Evolutionary conservation across 2,797 vertebrate species (phyloP).

Genomic region (Gambelia wislizenii): DNA sequence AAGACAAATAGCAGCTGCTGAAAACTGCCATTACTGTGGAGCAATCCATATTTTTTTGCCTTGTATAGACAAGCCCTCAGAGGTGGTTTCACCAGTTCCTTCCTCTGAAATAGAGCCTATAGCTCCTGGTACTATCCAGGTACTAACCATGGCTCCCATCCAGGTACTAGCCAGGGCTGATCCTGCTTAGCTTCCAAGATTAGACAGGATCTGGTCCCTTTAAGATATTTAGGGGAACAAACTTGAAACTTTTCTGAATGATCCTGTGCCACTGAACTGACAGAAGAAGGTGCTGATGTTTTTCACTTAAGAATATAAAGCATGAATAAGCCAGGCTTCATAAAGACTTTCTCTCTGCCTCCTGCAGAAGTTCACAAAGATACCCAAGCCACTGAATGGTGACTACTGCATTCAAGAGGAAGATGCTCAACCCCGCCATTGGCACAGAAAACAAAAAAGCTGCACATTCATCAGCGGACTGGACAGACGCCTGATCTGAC

Average conservation of each 20-base stretch:
- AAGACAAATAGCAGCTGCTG: too few species aligned
- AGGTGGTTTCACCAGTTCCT: too few species aligned
- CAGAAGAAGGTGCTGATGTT: too few species aligned
- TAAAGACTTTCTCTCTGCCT: not conserved
- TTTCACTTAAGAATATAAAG: not conserved
- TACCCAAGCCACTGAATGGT: not conserved
- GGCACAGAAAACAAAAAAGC: not conserved
- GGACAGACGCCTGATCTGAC: not conserved
- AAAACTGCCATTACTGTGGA: too few species aligned
- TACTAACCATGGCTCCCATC: too few species aligned
- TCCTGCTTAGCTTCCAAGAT: too few species aligned
- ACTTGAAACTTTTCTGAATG: not conserved
- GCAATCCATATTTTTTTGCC: too few species aligned
- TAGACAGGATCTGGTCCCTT: too few species aligned
- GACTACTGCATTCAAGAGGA: not conserved
- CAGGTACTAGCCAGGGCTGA: too few species aligned
- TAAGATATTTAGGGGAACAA: not conserved
- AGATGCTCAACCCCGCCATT: not conserved
- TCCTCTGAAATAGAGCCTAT: too few species aligned
- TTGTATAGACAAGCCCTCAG: too few species aligned
- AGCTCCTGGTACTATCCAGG: too few species aligned
- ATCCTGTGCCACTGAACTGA: not conserved
- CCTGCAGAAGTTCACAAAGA: not conserved
- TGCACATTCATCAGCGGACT: not conserved
- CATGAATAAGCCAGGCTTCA: not conserved